These are phyloP conservation scores for Xestobium rufovillosum DNA, from an alignment of 2,888 invertebrate genomes.

Conservation along the genomic window DNA sequence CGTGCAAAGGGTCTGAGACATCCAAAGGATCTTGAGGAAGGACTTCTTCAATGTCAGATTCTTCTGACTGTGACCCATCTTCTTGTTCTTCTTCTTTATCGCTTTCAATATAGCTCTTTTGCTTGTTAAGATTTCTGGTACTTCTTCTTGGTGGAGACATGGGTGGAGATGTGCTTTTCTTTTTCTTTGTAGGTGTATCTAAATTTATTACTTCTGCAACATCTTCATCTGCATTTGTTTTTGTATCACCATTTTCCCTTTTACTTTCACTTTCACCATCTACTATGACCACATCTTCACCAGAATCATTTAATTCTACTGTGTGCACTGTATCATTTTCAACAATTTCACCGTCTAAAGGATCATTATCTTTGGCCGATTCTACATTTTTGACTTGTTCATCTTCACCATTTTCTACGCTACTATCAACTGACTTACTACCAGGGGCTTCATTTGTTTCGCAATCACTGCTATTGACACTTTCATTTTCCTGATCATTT, in stretches of 20 bases:
- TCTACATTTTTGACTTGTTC: constrained; percentile 18
- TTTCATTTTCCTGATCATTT: constrained; percentile 5
- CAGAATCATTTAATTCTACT: constrained; percentile 37
- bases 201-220: constrained; percentile 31
- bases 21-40: constrained; percentile 53
- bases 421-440: constrained; percentile 8
- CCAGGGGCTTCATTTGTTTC: constrained; percentile 11
- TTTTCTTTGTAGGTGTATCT: constrained; percentile 41
- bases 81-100: constrained; percentile 43
- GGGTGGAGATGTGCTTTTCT: constrained; percentile 31
- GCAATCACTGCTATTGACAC: constrained; percentile 8
- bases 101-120: constrained; percentile 42
- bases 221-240: constrained; percentile 8
- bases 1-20: constrained; percentile 24
- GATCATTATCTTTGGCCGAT: constrained; percentile 19
- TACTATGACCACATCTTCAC: constrained; percentile 37
- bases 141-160: constrained; percentile 46
- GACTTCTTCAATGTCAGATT: constrained; percentile 60
- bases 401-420: constrained; percentile 16
- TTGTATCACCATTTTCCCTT: constrained; percentile 27
- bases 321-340: constrained; percentile 11
- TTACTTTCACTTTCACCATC: constrained; percentile 31
- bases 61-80: constrained; percentile 45
- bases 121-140: constrained; percentile 52
- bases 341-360: constrained; percentile 16